Conservation (phyloP, 2,888 invertebrate genomes). For the Xylocampa areola region DNA sequence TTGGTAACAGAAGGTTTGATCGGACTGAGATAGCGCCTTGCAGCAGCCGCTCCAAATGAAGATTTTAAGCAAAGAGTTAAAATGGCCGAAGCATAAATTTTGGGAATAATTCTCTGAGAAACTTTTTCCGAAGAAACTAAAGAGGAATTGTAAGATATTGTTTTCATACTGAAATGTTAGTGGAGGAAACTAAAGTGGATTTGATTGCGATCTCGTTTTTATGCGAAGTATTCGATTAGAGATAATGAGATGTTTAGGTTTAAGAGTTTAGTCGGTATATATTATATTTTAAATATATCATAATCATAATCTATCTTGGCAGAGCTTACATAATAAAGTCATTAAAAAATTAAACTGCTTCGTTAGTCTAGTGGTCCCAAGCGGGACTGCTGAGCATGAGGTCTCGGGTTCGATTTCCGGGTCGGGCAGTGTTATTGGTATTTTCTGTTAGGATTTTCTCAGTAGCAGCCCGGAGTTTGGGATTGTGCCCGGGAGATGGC, state of each 20-base stretch:
- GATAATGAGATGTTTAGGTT: neutral
- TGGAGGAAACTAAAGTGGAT: constrained; percentile 22
- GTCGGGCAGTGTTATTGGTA: too few species aligned
- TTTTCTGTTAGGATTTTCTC: too few species aligned
- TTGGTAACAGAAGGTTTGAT: constrained; percentile 55
- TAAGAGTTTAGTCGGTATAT: too few species aligned
- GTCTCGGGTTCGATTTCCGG: too few species aligned
- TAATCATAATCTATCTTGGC: too few species aligned
- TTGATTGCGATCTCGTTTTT: constrained; percentile 13
- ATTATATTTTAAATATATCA: too few species aligned
- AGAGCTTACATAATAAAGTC: too few species aligned
- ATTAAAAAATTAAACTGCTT: too few species aligned
- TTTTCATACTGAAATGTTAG: constrained; percentile 40
- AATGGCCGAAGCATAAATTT: constrained; percentile 57
- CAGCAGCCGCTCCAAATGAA: constrained; percentile 52
- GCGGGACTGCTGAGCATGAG: too few species aligned
- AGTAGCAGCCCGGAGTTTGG: too few species aligned
- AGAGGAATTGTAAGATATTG: constrained; percentile 41
- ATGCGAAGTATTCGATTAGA: constrained; percentile 5
- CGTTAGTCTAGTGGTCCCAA: too few species aligned
- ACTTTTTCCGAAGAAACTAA: constrained; percentile 50
- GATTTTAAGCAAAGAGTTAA: constrained; percentile 59
- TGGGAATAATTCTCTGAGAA: constrained; percentile 49
- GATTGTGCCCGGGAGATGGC: too few species aligned
- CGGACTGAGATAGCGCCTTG: constrained; percentile 49